Evolutionary conservation across 2,113 vertebrate genomes (phyloP), one percentile per base, ranked within the genome.

Genomic region (Calonectris borealis): DNA sequence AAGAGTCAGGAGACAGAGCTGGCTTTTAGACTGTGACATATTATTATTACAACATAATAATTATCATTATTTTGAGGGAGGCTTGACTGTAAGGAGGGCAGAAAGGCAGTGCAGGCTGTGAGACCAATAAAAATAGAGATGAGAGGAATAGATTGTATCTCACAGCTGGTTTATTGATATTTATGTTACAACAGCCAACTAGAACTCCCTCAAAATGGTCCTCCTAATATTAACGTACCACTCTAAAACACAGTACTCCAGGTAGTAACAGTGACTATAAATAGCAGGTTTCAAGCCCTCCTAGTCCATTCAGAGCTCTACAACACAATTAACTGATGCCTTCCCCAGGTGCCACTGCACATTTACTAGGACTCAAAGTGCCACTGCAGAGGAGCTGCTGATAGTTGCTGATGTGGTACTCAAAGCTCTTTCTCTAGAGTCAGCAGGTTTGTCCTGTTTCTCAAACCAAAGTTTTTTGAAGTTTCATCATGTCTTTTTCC

Each of bases 161-260:
- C 75, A 83, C 87, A 87, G 90, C 66, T 91, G 36, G 36, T 94
- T 94, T 97, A 94, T 83, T 96, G 91, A 65, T 96, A 91, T 94
- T 96, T 93, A 79, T 68, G 46, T 87, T 93, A 72, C 87, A 95
- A 87, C 52, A 96, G 70, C 34, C 87, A 91, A 68, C 61, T 87
- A 80, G 32, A 94, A 86, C 70, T 95, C 86, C 65, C 81, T 91
- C 66, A 82, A 70, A 96, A 91, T 46, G 19, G 40, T 72, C 49
- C 78, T 95, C 49, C 89, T 80, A 87, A 79, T 94, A 93, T 93
- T 94, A 89, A 95, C 42, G 61, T 25, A 65, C 49, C 34, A 61
- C 70, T 93, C 73, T 72, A 86, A 91, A 89, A 14, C 85, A 88
- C 81, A 79, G 57, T 82, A 61, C 34, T 87, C 69, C 70, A 93